Conservation (phyloP, 2,797 vertebrate genomes). For the Clarias laeviceps region DNA sequence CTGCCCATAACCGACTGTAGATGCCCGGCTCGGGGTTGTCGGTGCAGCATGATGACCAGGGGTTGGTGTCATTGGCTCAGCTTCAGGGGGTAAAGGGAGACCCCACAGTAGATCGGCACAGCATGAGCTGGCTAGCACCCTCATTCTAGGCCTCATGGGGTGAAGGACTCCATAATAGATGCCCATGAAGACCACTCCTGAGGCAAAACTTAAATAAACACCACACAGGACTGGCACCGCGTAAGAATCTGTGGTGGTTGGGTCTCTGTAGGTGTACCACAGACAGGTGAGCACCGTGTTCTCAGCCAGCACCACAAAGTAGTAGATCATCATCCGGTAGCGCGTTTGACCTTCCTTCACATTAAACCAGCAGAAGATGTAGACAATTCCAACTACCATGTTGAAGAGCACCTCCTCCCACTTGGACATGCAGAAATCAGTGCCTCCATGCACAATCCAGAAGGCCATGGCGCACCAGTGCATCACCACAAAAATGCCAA, state of each 20-base stretch:
- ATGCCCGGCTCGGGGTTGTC: conserved; percentile 81
- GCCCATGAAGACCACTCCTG: conserved; percentile 91
- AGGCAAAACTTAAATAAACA: conserved; percentile 94
- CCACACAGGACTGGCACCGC: conserved; percentile 91
- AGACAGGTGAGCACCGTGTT: conserved; percentile 95
- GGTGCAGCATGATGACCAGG: conserved; percentile 82
- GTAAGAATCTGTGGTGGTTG: conserved; percentile 87
- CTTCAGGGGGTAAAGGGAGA: conserved; percentile 94
- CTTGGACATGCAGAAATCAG: conserved; percentile 99
- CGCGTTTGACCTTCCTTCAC: conserved; percentile 97
- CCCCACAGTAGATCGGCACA: conserved; percentile 98
- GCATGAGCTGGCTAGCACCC: conserved; percentile 92
- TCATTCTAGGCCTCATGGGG: conserved; percentile 88
- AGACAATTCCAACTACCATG: conserved; percentile 99
- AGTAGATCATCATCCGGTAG: conserved; percentile 95
- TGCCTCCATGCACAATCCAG: conserved; percentile 98
- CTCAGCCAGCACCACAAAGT: conserved; percentile 93
- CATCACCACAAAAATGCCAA: conserved; percentile 97
- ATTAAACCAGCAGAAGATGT: conserved; percentile 99
- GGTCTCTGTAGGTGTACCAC: conserved; percentile 94
- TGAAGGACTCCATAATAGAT: conserved; percentile 97
- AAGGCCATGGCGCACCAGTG: conserved; percentile 99
- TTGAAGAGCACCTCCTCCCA: conserved; percentile 99
- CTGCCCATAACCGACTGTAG: conserved; percentile 77
- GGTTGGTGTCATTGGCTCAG: conserved; percentile 90